phyloP scores from a whole-genome alignment of 1,140 invertebrate species.

The Ceratoteleas bidentatus region DNA sequence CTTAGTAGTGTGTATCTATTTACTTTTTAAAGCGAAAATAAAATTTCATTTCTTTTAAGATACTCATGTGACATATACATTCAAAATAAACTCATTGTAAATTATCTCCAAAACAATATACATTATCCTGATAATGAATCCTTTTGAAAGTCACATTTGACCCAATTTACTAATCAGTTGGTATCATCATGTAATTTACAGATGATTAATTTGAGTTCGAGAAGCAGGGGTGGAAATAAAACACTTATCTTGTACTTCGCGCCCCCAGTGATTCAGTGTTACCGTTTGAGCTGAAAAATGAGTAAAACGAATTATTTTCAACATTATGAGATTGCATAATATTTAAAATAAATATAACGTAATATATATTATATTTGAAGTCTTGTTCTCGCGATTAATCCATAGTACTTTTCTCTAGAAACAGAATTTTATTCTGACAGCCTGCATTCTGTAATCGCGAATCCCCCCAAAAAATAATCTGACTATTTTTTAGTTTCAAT shows the following conservation, averaged over 20 bases:
- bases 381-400: too few relatives aligned
- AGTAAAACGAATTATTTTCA: conserved; percentile 12
- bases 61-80: conserved; percentile 5
- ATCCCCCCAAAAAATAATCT: too few relatives aligned
- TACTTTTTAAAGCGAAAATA: conserved; percentile 12
- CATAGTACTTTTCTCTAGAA: too few relatives aligned
- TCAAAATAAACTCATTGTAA: conserved; percentile 13
- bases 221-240: conserved; percentile 2
- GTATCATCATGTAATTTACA: not conserved
- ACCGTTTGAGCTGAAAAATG: conserved; percentile 73
- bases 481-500: too few relatives aligned
- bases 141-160: too few relatives aligned
- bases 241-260: conserved; percentile 74
- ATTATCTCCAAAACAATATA: conserved; percentile 7
- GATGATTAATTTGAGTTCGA: conserved; percentile 2
- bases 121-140: not conserved
- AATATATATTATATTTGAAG: too few relatives aligned
- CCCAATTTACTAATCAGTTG: not conserved
- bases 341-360: conserved; percentile 57
- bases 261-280: conserved; percentile 68
- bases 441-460: too few relatives aligned
- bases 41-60: conserved; percentile 2
- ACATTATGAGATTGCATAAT: too few relatives aligned
- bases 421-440: too few relatives aligned
- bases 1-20: conserved; percentile 16